Percentiles rank a stretch among this genome's conserved stretches.
Conservation (phyloP, 2,888 invertebrate genomes). For the Harpagoxenus sublaevis region DNA sequence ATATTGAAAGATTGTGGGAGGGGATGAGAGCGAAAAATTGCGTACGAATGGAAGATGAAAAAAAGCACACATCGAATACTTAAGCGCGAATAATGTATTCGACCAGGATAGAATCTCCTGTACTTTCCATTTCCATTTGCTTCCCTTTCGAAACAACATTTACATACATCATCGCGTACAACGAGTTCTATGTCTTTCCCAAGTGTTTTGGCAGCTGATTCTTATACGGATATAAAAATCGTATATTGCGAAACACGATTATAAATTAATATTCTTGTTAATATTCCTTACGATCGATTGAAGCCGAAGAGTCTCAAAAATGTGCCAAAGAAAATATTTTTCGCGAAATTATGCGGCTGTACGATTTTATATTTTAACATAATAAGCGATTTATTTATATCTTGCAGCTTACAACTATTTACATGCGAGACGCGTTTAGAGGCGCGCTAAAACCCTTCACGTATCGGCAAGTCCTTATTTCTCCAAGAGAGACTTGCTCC, state of each 20-base stretch:
- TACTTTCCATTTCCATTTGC: slow-evolving; percentile 57
- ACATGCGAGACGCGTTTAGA: neutral
- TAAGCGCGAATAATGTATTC: slow-evolving; percentile 56
- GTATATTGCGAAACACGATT: slow-evolving; percentile 29
- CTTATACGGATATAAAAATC: slow-evolving; percentile 20
- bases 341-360: neutral
- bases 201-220: slow-evolving; percentile 47
- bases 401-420: neutral
- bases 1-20: slow-evolving; percentile 17
- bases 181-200: slow-evolving; percentile 54
- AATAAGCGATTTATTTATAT: neutral
- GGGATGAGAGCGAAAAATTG: slow-evolving; percentile 31
- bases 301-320: slow-evolving; percentile 48
- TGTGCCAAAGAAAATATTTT: slow-evolving; percentile 27
- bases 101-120: slow-evolving; percentile 46
- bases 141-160: slow-evolving; percentile 45
- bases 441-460: neutral
- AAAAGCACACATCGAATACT: slow-evolving; percentile 82
- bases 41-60: slow-evolving; percentile 44
- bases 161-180: slow-evolving; percentile 38
- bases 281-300: slow-evolving; percentile 42
- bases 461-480: neutral
- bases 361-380: neutral
- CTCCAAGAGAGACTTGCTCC: neutral
- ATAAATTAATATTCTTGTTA: slow-evolving; percentile 48